phyloP scores from a whole-genome alignment of 1,140 invertebrate genomes.

The Drosophila takahashii region DNA sequence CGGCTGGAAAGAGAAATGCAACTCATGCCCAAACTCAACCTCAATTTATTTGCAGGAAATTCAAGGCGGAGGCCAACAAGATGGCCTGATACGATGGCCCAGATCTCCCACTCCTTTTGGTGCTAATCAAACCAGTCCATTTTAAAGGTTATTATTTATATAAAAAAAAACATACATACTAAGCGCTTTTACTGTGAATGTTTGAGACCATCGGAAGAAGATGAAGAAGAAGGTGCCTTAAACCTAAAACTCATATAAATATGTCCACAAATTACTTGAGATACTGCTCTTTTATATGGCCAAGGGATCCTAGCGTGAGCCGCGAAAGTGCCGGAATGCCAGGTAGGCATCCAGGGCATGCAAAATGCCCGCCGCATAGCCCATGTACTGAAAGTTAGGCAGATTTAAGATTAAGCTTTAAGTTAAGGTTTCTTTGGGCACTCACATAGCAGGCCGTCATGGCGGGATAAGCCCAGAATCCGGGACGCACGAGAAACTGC shows the following conservation, averaged over 20 bases:
- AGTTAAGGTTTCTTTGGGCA: too few species aligned
- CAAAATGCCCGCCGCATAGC: conserved; percentile 88
- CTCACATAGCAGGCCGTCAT: conserved; percentile 94
- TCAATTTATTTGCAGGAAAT: conserved; percentile 53
- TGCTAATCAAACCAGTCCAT: conserved; percentile 58
- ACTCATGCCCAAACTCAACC: background rate
- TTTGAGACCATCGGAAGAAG: conserved; percentile 6
- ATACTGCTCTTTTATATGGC: background rate
- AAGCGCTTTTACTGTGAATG: conserved; percentile 24
- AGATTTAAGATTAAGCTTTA: too few species aligned
- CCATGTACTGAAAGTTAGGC: conserved; percentile 90
- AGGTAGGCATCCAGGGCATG: conserved; percentile 91
- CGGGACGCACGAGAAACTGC: conserved; percentile 86
- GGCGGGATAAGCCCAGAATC: conserved; percentile 90
- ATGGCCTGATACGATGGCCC: conserved; percentile 44
- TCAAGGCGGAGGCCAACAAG: conserved; percentile 72
- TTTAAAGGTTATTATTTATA: conserved; percentile 43
- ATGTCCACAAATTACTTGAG: conserved; percentile 1
- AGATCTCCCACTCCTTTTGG: conserved; percentile 15
- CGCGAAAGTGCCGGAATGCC: conserved; percentile 88
- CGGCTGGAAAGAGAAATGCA: background rate
- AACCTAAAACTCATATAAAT: conserved; percentile 27
- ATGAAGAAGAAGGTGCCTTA: conserved; percentile 17
- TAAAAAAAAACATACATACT: conserved; percentile 15
- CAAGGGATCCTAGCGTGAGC: conserved; percentile 84